Base-by-base conservation (phyloP, 2,888 invertebrate species). In the Cancer borealis region DNA sequence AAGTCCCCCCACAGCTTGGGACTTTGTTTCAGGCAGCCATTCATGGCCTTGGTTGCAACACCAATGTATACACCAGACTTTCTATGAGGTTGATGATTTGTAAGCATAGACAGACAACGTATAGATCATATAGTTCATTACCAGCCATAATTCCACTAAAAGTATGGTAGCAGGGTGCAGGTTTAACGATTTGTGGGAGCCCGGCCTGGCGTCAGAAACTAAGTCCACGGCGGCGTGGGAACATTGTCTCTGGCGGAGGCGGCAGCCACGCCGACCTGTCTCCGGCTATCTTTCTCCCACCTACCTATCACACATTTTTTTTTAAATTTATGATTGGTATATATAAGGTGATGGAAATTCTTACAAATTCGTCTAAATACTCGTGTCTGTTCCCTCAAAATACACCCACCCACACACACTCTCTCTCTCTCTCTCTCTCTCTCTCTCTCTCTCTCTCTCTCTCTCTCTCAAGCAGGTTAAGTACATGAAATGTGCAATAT, bases 221-320 rank as follows among this genome's bases (percentile, higher is more conserved):
- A 45, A 91, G 91, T 91, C 92, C 92, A 54, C 45, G 30, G 10
- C 89, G 93, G 93, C 93, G 89, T 93, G 89, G 93, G 93, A 88
- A 93, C 89, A 60, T 73, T 46, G 93, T 93, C 89, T 93, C 88
- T n/a, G 93, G 89, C 60, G 46, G 87, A 88, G 66, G 45, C 73
- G 49, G 46, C 47, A 73, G 89, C 89, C 39, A 84, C 39, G n/a
- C 84, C 39, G 84, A 30, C 84, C 39, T 30, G 12, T 84, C 39
- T 39, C 26, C 17, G 1, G 47, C 30, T 30, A 17, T 54, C 4
- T 47, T 47, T n/a, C n/a, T 17, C n/a, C n/a, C 49, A 47, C 47
- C 17, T 47, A 8, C 49, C n/a, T 26, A 49, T 47, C n/a, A 3
- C 10, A n/a, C 47, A 49, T 21, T 12, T 12, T n/a, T 26, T n/a